Evolutionary conservation across 37 sponge, comb jelly and placozoan species (phyloP).

Genomic region (Oopsacas minuta): DNA sequence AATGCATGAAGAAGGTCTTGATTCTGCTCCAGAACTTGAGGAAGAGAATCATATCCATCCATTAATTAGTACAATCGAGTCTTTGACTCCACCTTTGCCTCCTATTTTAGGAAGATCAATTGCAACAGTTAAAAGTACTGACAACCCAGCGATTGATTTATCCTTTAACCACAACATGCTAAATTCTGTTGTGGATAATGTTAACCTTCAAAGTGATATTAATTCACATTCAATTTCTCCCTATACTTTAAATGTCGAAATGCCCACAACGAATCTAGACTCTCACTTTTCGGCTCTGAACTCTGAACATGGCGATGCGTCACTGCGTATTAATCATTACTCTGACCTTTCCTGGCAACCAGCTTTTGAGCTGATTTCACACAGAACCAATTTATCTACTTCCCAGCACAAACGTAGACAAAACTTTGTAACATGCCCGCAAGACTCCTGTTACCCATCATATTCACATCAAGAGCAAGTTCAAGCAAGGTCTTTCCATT

Average conservation of each 20-base stretch:
- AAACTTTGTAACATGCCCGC: background rate
- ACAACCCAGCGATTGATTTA: background rate
- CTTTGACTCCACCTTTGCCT: background rate
- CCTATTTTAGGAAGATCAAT: background rate
- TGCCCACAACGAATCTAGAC: background rate
- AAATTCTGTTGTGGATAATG: background rate
- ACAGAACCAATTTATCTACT: background rate
- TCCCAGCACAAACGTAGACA: background rate
- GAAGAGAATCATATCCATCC: background rate
- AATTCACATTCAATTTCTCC: background rate
- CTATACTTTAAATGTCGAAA: background rate
- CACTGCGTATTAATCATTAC: background rate
- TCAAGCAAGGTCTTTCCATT: background rate
- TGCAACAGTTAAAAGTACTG: background rate
- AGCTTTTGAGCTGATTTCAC: background rate
- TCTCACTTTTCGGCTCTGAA: background rate
- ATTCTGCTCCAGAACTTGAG: background rate
- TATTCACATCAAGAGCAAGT: background rate
- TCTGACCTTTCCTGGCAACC: background rate
- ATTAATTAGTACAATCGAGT: background rate
- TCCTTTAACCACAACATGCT: background rate
- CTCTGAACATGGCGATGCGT: background rate
- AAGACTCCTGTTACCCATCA: background rate
- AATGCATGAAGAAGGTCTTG: background rate
- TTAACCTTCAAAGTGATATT: background rate